Conservation (phyloP, 2,113 vertebrate species). For the Notothenia rossii region DNA sequence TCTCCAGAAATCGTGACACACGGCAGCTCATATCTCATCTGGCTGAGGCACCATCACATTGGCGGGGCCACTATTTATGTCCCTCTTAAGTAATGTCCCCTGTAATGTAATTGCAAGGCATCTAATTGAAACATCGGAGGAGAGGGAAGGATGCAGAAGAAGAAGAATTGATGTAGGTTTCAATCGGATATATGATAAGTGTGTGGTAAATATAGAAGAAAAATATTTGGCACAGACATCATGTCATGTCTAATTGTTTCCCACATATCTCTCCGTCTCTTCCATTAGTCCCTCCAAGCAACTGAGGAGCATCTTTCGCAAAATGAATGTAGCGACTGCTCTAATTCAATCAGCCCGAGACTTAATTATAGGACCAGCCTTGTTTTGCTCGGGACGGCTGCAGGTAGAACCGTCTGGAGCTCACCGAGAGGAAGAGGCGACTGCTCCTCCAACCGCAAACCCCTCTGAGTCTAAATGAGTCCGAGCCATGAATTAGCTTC, state of each 20-base stretch:
- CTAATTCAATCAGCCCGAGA: conserved; percentile 71
- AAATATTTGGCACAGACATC: not conserved
- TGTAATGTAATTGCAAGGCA: conserved; percentile 91
- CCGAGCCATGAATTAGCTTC: conserved; percentile 45
- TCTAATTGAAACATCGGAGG: conserved; percentile 88
- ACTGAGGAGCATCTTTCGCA: conserved; percentile 66
- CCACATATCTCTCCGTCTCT: conserved; percentile 72
- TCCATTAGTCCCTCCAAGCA: conserved; percentile 70
- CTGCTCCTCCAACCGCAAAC: conserved; percentile 28
- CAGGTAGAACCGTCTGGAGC: conserved; percentile 54
- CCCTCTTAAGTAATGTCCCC: conserved; percentile 85
- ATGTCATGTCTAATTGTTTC: conserved; percentile 64
- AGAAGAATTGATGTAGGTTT: not conserved
- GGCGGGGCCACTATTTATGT: conserved; percentile 89
- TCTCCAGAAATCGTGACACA: conserved; percentile 27
- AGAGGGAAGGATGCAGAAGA: conserved; percentile 6
- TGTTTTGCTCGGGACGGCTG: conserved; percentile 32
- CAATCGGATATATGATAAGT: not conserved
- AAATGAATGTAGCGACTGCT: conserved; percentile 68
- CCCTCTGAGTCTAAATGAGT: conserved; percentile 31
- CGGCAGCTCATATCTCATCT: conserved; percentile 71
- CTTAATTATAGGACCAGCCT: conserved; percentile 68
- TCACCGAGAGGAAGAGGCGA: conserved; percentile 43
- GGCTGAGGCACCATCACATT: conserved; percentile 79
- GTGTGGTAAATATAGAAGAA: not conserved